A percentile compares a stretch with the other conserved stretches of the same genome.
phyloP scores from a whole-genome alignment of 2,888 invertebrate species.

The Cryptus armator region DNA sequence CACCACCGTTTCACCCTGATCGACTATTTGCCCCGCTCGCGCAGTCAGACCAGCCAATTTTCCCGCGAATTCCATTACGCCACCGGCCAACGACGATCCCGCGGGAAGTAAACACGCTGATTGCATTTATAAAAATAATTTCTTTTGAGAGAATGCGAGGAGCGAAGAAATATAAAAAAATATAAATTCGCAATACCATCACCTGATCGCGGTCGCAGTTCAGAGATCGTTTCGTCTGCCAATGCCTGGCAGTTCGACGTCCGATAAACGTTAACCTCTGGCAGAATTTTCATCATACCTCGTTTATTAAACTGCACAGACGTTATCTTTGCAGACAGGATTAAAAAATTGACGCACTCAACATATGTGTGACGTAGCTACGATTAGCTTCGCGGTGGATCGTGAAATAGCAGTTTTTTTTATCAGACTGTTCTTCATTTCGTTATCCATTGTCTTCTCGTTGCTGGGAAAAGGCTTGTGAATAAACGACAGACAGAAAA shows the following conservation, averaged over 20 bases:
- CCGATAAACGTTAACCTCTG: constrained; percentile 45
- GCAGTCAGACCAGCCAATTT: constrained; percentile 64
- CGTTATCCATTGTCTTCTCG: constrained; percentile 10
- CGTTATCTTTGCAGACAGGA: constrained; percentile 52
- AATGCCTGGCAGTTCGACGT: constrained; percentile 17
- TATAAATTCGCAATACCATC: constrained; percentile 34
- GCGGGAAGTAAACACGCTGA: constrained; percentile 55
- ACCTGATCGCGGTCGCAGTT: constrained; percentile 31
- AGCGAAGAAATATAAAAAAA: neutral
- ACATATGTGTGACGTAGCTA: constrained; percentile 24
- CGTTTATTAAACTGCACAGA: constrained; percentile 46
- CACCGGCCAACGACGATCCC: constrained; percentile 23
- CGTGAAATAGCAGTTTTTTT: constrained; percentile 16
- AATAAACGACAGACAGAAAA: neutral
- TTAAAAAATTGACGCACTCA: constrained; percentile 43
- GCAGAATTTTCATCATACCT: constrained; percentile 36
- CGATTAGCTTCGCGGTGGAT: constrained; percentile 44
- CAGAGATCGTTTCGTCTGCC: constrained; percentile 27
- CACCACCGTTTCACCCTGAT: constrained; percentile 54
- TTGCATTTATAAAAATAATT: constrained; percentile 66
- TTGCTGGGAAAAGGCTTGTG: constrained; percentile 5
- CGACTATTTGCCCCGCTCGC: constrained; percentile 47
- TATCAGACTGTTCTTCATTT: constrained; percentile 23
- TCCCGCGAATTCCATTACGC: constrained; percentile 65
- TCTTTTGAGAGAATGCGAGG: constrained; percentile 32